Conservation (phyloP, 2,113 vertebrate genomes). For the rabbit (Oryctolagus cuniculus) region mOryCun1.1 NC_091453.1:27566001-27566500, state of each 20-base stretch:
- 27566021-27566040: slow-evolving; percentile 50
- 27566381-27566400: slow-evolving; percentile 73
- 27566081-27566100: background rate
- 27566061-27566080: slow-evolving; percentile 56
- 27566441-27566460: slow-evolving; percentile 76
- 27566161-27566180: background rate
- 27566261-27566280: slow-evolving; percentile 29
- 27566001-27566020: slow-evolving; percentile 41
- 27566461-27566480: slow-evolving; percentile 74
- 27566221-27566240: slow-evolving; percentile 46
- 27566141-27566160: slow-evolving; percentile 21
- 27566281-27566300: slow-evolving; percentile 19
- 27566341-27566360: slow-evolving; percentile 60
- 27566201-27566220: slow-evolving; percentile 30
- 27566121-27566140: slow-evolving; percentile 44
- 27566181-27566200: slow-evolving; percentile 30
- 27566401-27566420: slow-evolving; percentile 74
- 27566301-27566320: slow-evolving; percentile 55
- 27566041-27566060: slow-evolving; percentile 33
- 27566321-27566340: slow-evolving; percentile 55
- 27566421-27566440: slow-evolving; percentile 69
- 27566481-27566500: slow-evolving; percentile 75
- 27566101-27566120: background rate
- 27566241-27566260: slow-evolving; percentile 49
- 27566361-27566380: slow-evolving; percentile 58